Conservation (phyloP, 2,113 vertebrate species). For the Chaetops frenatus region DNA sequence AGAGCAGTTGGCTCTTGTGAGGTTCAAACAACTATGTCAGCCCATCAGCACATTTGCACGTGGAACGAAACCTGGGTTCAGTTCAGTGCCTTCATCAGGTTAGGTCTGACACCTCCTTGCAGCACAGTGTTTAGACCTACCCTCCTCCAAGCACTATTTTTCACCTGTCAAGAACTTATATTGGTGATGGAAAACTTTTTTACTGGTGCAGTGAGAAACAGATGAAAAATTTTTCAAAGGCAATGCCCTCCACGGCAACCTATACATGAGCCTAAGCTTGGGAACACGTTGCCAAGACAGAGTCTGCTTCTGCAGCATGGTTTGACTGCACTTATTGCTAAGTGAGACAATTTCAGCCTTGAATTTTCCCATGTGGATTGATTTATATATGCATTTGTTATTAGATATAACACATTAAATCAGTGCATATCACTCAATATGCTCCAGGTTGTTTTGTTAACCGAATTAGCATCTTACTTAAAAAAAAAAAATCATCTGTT, state of each 20-base stretch:
- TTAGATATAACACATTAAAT: not conserved
- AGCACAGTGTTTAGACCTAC: not conserved
- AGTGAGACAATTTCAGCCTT: not conserved
- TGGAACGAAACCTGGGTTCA: not conserved
- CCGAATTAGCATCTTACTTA: not conserved
- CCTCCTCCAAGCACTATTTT: not conserved
- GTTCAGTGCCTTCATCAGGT: not conserved
- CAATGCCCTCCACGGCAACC: not conserved
- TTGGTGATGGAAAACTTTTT: not conserved
- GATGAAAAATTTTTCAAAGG: not conserved
- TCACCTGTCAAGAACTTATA: not conserved
- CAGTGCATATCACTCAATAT: not conserved
- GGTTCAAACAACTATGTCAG: not conserved
- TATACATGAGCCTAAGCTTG: rapidly evolving
- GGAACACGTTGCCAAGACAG: not conserved
- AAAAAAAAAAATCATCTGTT: not conserved
- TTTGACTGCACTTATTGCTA: not conserved
- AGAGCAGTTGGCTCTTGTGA: not conserved
- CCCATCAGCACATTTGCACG: not conserved
- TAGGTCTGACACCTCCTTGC: not conserved
- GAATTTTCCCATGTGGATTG: not conserved
- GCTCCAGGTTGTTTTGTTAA: not conserved
- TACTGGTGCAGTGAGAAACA: not conserved
- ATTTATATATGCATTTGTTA: not conserved
- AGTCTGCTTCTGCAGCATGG: not conserved